phyloP scores from a whole-genome alignment of 2,797 vertebrate species.

The Scarus forsteni region DNA sequence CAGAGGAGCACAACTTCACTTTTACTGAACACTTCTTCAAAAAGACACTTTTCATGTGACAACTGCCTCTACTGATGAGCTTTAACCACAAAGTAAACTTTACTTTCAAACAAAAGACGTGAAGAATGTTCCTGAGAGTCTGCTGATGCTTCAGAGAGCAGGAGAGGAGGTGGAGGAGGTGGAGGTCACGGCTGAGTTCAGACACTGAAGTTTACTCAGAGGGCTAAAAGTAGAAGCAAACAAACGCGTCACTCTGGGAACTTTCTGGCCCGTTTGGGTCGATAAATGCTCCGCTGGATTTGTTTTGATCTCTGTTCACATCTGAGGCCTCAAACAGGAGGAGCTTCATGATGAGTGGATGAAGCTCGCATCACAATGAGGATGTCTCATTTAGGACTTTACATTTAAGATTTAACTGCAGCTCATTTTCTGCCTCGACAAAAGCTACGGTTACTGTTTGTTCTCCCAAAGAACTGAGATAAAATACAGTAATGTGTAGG shows the following conservation, averaged over 20 bases:
- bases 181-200: neutral
- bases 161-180: neutral
- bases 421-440: too few relatives aligned
- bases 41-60: neutral
- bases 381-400: neutral
- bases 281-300: neutral
- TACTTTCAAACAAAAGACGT: neutral
- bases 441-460: too few relatives aligned
- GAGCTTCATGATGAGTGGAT: neutral
- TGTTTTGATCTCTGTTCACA: neutral
- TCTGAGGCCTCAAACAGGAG: neutral
- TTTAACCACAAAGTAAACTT: neutral
- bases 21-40: neutral
- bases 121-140: neutral
- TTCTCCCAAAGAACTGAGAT: too few relatives aligned
- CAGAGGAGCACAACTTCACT: constrained; percentile 11
- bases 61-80: neutral
- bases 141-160: neutral
- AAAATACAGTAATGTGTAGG: too few relatives aligned
- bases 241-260: neutral
- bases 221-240: neutral
- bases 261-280: neutral
- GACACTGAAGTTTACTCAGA: neutral
- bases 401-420: too few relatives aligned
- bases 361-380: neutral